phyloP scores from a whole-genome alignment of 2,888 invertebrate species.

The Ceriagrion tenellum region DNA sequence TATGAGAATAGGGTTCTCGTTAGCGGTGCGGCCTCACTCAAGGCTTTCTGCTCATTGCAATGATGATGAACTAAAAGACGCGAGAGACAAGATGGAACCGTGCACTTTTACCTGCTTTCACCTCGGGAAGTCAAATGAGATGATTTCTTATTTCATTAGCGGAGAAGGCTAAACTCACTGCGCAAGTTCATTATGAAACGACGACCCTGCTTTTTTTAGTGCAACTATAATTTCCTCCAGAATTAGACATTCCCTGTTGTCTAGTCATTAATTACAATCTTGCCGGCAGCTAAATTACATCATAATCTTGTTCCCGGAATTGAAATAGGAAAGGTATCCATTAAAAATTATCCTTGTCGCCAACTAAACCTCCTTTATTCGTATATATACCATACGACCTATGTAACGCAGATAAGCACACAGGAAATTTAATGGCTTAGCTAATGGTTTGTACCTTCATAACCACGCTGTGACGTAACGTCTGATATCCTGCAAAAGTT shows the following conservation, averaged over 20 bases:
- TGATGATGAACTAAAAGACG: not conserved
- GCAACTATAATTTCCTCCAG: not conserved
- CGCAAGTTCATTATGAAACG: not conserved
- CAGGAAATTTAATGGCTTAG: no score
- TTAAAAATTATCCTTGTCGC: not conserved
- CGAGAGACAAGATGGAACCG: not conserved
- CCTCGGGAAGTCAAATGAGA: not conserved
- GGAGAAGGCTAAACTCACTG: not conserved
- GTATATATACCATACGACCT: no score
- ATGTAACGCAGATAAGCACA: no score
- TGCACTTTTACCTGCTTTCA: not conserved
- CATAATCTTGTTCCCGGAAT: not conserved
- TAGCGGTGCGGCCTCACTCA: not conserved
- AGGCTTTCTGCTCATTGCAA: constrained; percentile 10
- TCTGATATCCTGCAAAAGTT: no score
- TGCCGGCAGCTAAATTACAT: not conserved
- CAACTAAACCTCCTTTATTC: not conserved
- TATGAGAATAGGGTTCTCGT: constrained; percentile 23
- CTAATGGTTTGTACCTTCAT: no score
- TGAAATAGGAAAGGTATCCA: not conserved
- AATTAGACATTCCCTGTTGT: not conserved
- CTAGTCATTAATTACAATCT: not conserved
- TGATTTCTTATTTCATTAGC: not conserved
- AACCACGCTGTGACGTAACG: no score
- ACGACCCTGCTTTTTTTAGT: not conserved